Evolutionary conservation across 2,113 vertebrate genomes (phyloP).

Genomic region (Pandion haliaetus): DNA sequence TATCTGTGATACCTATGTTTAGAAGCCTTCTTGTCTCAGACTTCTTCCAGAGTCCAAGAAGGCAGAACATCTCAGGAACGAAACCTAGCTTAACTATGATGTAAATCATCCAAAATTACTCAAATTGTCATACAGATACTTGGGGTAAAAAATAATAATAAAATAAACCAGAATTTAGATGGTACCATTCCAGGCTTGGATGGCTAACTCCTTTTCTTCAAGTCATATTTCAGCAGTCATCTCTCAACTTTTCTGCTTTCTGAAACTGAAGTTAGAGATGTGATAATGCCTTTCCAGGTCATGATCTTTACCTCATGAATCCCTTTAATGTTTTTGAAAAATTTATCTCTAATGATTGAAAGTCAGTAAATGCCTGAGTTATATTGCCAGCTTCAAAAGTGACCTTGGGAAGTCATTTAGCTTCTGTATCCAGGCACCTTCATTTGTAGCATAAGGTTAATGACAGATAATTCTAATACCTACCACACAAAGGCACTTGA

Average conservation of each 20-base stretch:
- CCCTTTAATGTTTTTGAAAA: not conserved
- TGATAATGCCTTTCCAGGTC: not conserved
- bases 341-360: not conserved
- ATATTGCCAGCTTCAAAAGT: not conserved
- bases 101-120: not conserved
- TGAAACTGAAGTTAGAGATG: not conserved
- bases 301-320: not conserved
- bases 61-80: not conserved
- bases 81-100: not conserved
- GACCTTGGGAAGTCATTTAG: constrained; percentile 10
- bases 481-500: not conserved
- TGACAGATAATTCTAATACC: not conserved
- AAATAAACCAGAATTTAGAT: not conserved
- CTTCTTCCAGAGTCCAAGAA: not conserved
- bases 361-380: not conserved
- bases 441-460: not conserved
- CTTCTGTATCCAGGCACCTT: not conserved
- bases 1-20: not conserved
- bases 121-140: not conserved
- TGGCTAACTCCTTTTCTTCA: not conserved
- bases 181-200: not conserved
- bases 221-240: not conserved
- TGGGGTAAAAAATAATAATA: not conserved
- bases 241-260: not conserved
- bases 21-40: not conserved